Evolutionary conservation across 2,113 vertebrate genomes (phyloP), one percentile per base, ranked within the genome.

Genomic region (Gnathonemus longibarbis): DNA sequence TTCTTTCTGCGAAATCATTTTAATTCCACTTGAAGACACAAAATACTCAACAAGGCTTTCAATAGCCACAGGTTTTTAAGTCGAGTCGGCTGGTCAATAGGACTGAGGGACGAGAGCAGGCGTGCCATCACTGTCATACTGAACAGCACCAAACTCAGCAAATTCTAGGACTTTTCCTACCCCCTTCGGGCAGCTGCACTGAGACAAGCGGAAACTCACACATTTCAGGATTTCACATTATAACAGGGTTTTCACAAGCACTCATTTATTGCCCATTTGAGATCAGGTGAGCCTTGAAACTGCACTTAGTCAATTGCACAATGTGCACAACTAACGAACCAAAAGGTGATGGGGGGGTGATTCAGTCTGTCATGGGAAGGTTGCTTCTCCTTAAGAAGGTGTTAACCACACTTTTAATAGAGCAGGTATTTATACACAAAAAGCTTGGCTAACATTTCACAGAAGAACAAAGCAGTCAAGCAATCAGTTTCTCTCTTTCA

Each of bases 321-420:
- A 77, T 35, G 31, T 48, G 4, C 31, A 50, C 42, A 31, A 24
- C 17, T 62, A 83, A 52, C 91, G 87, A 62, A 90, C 91, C 91
- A 92, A 39, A 42, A 89, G 21, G 42, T 85, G 46, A 19, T 3
- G 4, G 27, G 85, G 31, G 8, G 48, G 49, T 17, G n/a, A 48
- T 35, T n/a, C 4, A 74, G 39, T 46, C 1, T 62, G 21, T 24
- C 89, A 94, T 96, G 96, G 94, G 97, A 98, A 97, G 93, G 94
- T 56, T 92, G 93, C 91, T 92, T 91, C 91, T 93, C 90, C 93
- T 92, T 91, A 88, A 92, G 92, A 92, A 96, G 94, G 95, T 95
- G 96, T 96, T 96, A 98, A 97, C 96, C 97, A 91, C 96, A 95
- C 13, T 5, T 92, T 35, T 89, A 92, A 91, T 86, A 84, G 80